phyloP scores from a whole-genome alignment of 2,888 invertebrate genomes.

The Zonitis immaculata region DNA sequence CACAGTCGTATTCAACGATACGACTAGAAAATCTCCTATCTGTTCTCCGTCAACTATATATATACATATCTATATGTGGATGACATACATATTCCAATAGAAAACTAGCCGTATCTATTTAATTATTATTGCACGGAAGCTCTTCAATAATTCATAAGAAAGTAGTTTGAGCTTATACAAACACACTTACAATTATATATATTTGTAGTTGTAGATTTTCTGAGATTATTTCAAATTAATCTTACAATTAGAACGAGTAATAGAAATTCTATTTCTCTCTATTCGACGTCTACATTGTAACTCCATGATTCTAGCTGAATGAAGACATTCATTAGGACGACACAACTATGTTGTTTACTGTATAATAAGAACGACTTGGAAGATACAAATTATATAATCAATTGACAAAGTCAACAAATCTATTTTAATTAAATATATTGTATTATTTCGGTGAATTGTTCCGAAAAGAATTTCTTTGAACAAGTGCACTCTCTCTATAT shows the following conservation, averaged over 20 bases:
- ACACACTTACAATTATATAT: no score
- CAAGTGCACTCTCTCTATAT: background rate
- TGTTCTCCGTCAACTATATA: background rate
- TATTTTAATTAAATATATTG: no score
- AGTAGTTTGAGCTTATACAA: background rate
- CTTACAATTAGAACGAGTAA: background rate
- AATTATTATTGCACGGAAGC: background rate
- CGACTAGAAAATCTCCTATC: background rate
- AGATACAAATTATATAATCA: background rate
- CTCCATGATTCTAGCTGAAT: background rate
- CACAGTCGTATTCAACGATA: slow-evolving; percentile 12
- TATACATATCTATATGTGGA: slow-evolving; percentile 4
- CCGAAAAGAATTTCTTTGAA: no score
- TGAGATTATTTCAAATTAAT: background rate
- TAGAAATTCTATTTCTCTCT: background rate
- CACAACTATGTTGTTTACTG: background rate
- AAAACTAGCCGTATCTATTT: background rate
- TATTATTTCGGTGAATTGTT: no score
- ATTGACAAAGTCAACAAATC: background rate
- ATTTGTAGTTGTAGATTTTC: background rate
- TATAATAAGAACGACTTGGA: background rate
- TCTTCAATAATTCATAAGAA: background rate
- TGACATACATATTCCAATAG: background rate
- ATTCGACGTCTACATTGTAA: background rate
- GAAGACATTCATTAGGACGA: background rate